Base-by-base conservation (phyloP, 2,888 invertebrate species). In the Latheticus oryzae region DNA sequence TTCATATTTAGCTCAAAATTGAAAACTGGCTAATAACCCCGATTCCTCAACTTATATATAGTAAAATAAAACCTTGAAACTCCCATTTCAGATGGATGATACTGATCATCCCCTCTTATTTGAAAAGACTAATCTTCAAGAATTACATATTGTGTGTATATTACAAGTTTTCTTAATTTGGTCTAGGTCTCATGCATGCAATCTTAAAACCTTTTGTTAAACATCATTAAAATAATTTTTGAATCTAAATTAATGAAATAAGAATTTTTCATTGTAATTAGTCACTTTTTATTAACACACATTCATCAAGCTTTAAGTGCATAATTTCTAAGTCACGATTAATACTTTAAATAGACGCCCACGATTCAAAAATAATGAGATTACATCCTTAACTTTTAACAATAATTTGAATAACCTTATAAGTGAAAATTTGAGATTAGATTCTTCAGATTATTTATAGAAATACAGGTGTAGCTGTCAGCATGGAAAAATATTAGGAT, bases 1-100 rank as follows among this genome's bases (percentile, higher is more conserved):
- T 62, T 62, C 62, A 62, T 62, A 52, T 40, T 62, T 56, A 30
- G 54, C 30, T 33, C 26, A 24, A 57, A 61, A 61, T 51, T 38
- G 54, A 37, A 57, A 60, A 62, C 62, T 62, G 60, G 37, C 43
- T 51, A 45, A 28, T 52, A 40, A 30, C 23, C 47, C 47, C 32
- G 23, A 33, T 17, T 21, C 28, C 51, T 38, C 60, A 47, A 38
- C 35, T 52, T 62, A 43, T 62, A 56, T 62, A 62, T 62, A 62
- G 28, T 48, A 16, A 33, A 24, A 50, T 15, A 8, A 33, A 60
- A 42, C 62, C 60, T 62, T 60, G 62, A 45, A 43, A 47, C 47
- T 47, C 53, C 56, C 60, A 47, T 60, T 52, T 62, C 47, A 52
- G 51, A 30, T 50, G n/a, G 28, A 19, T 21, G 16, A 8, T 32